These are phyloP conservation scores for Lasiommata megera DNA, from an alignment of 2,888 invertebrate species.

Conservation along the genomic window DNA sequence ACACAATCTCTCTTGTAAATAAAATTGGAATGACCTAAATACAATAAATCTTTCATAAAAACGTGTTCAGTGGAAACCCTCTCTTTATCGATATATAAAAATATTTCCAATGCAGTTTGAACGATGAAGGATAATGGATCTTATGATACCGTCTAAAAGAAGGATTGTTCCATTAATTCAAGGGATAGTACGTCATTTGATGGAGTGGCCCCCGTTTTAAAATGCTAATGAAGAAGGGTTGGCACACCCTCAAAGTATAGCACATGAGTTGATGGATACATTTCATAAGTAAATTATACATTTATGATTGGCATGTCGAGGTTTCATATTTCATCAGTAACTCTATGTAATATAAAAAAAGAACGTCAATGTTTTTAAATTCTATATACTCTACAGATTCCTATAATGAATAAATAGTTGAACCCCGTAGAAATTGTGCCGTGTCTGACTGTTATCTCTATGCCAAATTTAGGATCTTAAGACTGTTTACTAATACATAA, in stretches of 20 bases:
- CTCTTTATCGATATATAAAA: constrained; percentile 19
- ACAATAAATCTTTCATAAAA: constrained; percentile 44
- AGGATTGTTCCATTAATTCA: constrained; percentile 14
- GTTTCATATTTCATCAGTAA: too few species aligned
- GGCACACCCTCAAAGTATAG: constrained; percentile 40
- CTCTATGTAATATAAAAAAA: too few species aligned
- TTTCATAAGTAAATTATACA: background rate
- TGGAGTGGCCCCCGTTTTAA: constrained; percentile 52
- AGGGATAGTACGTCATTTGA: constrained; percentile 24
- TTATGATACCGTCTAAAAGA: constrained; percentile 7
- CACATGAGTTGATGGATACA: constrained; percentile 26
- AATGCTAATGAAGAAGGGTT: constrained; percentile 55
- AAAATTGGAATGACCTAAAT: constrained; percentile 44
- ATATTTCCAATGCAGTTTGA: constrained; percentile 1
- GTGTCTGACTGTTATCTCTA: too few species aligned
- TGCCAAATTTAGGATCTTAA: too few species aligned
- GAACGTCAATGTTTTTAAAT: too few species aligned
- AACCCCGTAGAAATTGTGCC: too few species aligned
- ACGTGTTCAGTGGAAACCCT: constrained; percentile 30
- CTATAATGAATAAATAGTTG: too few species aligned
- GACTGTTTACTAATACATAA: too few species aligned
- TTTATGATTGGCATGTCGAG: too few species aligned
- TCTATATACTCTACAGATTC: too few species aligned
- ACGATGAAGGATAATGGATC: constrained; percentile 4
- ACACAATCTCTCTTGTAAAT: constrained; percentile 42